Percentiles rank a stretch among this genome's conserved stretches.
phyloP scores from a whole-genome alignment of 2,113 vertebrate genomes.

The Pelvicachromis taeniatus region DNA sequence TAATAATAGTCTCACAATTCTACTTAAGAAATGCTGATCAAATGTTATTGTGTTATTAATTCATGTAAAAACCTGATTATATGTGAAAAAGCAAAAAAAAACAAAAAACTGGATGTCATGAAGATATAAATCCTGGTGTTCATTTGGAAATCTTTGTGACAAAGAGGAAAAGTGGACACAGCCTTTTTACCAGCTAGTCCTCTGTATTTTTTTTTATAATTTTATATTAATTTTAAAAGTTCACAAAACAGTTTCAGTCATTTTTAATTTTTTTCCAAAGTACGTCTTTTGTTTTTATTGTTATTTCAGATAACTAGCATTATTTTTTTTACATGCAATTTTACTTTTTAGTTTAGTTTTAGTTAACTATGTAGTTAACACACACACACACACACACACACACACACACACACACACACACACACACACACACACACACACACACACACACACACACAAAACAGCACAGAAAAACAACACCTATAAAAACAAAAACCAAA shows the following conservation, averaged over 20 bases:
- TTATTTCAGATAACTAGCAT: not conserved
- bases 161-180: not conserved
- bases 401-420: no score
- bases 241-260: not conserved
- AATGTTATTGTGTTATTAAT: not conserved
- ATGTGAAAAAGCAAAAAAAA: no score
- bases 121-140: not conserved
- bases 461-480: no score
- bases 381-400: no score
- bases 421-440: no score
- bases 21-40: not conserved
- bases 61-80: not conserved
- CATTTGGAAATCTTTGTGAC: not conserved
- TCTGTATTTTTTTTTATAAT: fast-evolving
- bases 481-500: no score
- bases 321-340: not conserved
- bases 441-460: no score
- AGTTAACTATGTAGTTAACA: no score
- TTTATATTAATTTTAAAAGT: fast-evolving
- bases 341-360: no score
- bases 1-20: not conserved
- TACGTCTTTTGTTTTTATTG: not conserved
- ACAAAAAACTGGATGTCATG: not conserved
- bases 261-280: not conserved
- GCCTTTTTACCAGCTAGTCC: not conserved